Percentiles rank a stretch among this genome's conserved stretches.
These are phyloP conservation scores for Myotis pilosus DNA, from an alignment of 2,797 vertebrate species.

Conservation along the genomic window DNA sequence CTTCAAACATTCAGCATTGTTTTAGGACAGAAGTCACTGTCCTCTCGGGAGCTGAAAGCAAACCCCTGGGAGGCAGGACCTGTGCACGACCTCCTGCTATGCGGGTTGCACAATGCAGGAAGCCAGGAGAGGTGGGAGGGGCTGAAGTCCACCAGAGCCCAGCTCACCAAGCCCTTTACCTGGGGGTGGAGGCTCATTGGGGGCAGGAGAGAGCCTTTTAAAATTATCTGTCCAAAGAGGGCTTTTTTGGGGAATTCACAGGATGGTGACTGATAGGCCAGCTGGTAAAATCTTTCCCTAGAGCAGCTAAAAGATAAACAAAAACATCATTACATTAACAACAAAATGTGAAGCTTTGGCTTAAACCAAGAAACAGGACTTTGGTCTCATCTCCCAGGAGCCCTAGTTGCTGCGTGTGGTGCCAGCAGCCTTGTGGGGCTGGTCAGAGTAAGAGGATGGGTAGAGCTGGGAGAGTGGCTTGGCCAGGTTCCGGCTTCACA, in stretches of 20 bases:
- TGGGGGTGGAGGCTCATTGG: background rate
- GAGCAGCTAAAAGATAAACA: background rate
- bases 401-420: accelerated
- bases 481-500: background rate
- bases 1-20: background rate
- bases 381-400: background rate
- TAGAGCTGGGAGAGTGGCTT: background rate
- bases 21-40: background rate
- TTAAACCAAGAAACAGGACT: background rate
- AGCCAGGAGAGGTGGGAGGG: background rate
- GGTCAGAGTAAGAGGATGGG: background rate
- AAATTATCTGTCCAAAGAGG: background rate
- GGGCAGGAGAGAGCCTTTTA: accelerated
- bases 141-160: background rate
- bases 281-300: background rate
- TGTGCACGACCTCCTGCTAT: accelerated
- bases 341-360: background rate
- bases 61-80: background rate
- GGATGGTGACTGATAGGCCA: background rate
- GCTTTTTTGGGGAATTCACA: background rate
- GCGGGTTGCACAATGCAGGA: accelerated
- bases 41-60: background rate
- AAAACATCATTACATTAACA: background rate
- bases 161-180: background rate
- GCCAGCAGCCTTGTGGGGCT: background rate